Evolutionary conservation across 2,888 invertebrate species (phyloP).

Genomic region (Rotaria socialis): DNA sequence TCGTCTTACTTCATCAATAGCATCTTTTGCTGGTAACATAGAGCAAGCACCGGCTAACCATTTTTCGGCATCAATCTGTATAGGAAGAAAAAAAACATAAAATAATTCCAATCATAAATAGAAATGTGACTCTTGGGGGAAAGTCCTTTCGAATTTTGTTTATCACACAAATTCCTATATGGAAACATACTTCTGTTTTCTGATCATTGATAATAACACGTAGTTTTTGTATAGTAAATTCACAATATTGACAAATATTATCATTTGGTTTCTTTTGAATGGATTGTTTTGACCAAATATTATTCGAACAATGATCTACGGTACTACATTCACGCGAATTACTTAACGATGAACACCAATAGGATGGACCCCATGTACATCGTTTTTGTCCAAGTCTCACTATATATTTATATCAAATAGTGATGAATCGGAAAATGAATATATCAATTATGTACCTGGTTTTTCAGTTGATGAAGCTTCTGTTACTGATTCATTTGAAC

Average conservation of each 20-base stretch:
- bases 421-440: background rate
- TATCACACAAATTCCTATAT: background rate
- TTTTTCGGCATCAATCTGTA: background rate
- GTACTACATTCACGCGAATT: background rate
- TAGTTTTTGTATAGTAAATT: conserved; percentile 4
- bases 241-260: conserved; percentile 32
- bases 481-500: background rate
- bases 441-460: background rate
- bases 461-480: background rate
- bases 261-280: conserved; percentile 25
- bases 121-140: too few species aligned
- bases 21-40: conserved; percentile 4
- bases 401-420: background rate
- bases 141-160: too few species aligned
- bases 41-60: conserved; percentile 21
- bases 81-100: background rate
- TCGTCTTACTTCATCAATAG: conserved; percentile 6
- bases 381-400: background rate
- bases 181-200: background rate
- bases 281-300: conserved; percentile 7
- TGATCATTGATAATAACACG: background rate
- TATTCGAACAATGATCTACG: background rate
- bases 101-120: too few species aligned
- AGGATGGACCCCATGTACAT: conserved; percentile 15
- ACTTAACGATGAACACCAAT: conserved; percentile 27